phyloP scores from a whole-genome alignment of 2,797 vertebrate species.

The Adelosebastes latens region DNA sequence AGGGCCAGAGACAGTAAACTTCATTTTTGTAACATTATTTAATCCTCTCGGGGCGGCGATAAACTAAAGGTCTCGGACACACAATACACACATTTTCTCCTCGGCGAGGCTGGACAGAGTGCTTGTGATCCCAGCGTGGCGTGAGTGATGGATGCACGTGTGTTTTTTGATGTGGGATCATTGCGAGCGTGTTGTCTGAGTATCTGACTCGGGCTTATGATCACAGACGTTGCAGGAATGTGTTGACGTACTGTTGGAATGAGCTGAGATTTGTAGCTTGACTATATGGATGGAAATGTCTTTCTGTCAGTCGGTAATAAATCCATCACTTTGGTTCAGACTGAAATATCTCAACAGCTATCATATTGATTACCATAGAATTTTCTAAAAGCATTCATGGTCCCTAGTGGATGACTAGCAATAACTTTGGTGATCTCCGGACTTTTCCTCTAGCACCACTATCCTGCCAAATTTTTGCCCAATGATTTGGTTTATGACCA shows the following conservation, averaged over 20 bases:
- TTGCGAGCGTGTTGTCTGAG: background rate
- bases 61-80: constrained; percentile 55
- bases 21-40: constrained; percentile 64
- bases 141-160: constrained; percentile 31
- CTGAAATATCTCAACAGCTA: background rate
- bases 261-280: background rate
- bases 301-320: background rate
- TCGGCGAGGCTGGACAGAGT: constrained; percentile 17
- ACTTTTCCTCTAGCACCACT: background rate
- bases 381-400: background rate
- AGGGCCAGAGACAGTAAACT: constrained; percentile 54
- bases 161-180: constrained; percentile 18
- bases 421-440: background rate
- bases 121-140: constrained; percentile 16
- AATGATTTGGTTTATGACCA: background rate
- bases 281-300: background rate
- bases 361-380: background rate
- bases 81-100: constrained; percentile 25
- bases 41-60: constrained; percentile 67
- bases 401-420: background rate
- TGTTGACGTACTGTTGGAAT: background rate
- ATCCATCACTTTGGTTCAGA: background rate
- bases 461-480: background rate
- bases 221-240: constrained; percentile 11
- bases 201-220: constrained; percentile 5